A percentile compares a stretch with the other conserved stretches of the same genome.
Conservation (phyloP, 2,797 vertebrate species). For the Artibeus lituratus region DNA sequence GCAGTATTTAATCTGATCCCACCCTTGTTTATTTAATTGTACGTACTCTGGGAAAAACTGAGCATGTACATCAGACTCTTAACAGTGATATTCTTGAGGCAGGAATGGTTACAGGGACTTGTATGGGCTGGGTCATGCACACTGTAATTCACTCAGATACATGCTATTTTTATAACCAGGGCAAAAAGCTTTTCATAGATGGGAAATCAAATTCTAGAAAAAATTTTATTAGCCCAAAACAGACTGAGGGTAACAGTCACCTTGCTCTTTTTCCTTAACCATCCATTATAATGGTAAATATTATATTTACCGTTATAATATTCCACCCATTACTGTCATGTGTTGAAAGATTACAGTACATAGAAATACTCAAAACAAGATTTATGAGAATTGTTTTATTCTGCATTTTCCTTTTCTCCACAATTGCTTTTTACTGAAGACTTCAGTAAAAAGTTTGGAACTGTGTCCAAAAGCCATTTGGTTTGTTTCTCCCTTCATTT, state of each 20-base stretch:
- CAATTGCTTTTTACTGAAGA: conserved; percentile 19
- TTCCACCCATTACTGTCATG: not conserved
- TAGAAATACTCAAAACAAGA: conserved; percentile 26
- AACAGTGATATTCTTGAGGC: not conserved
- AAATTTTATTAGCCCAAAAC: not conserved
- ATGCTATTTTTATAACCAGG: not conserved
- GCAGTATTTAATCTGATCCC: not conserved
- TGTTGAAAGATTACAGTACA: not conserved
- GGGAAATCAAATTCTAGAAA: not conserved
- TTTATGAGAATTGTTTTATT: not conserved
- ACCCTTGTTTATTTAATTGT: not conserved
- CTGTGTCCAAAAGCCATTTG: conserved; percentile 49
- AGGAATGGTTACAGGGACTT: not conserved
- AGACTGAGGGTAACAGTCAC: not conserved
- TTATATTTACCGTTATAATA: conserved; percentile 25
- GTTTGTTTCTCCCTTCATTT: conserved; percentile 15
- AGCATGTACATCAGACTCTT: not conserved
- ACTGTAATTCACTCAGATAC: not conserved
- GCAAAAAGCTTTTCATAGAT: not conserved
- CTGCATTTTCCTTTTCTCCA: conserved; percentile 33
- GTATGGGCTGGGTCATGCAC: not conserved
- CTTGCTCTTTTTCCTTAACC: conserved; percentile 3
- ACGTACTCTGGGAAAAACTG: not conserved
- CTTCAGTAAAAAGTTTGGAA: not conserved
- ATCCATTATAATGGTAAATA: not conserved